phyloP scores from a whole-genome alignment of 2,888 invertebrate genomes.

The Thereva nobilitata region DNA sequence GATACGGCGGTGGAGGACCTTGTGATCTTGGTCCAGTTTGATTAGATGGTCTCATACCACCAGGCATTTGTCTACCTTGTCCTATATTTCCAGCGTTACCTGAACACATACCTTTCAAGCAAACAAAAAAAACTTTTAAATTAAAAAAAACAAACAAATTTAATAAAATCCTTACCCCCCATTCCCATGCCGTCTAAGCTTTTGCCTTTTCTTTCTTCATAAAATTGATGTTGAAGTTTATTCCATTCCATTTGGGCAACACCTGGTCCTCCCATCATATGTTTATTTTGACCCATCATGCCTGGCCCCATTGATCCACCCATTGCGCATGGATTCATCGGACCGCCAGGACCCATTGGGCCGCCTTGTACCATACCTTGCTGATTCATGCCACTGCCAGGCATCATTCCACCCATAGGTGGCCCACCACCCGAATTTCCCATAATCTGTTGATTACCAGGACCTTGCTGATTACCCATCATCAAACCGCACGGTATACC shows the following conservation, averaged over 20 bases:
- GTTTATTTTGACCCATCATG: conserved; percentile 42
- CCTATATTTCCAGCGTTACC: conserved; percentile 5
- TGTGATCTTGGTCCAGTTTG: conserved; percentile 61
- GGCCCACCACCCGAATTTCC: conserved; percentile 37
- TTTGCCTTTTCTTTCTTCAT: conserved; percentile 67
- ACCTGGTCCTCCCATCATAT: conserved; percentile 45
- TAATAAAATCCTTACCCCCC: conserved; percentile 22
- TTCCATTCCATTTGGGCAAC: conserved; percentile 86
- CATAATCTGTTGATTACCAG: conserved; percentile 39
- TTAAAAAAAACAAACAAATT: background rate
- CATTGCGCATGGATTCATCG: conserved; percentile 36
- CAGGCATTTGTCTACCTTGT: conserved; percentile 40
- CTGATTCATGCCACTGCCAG: conserved; percentile 8
- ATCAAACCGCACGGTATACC: conserved; percentile 36
- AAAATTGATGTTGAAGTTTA: conserved; percentile 85
- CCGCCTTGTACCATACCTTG: conserved; percentile 38
- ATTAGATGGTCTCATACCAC: conserved; percentile 41
- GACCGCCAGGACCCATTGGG: conserved; percentile 38
- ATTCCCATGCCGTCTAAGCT: conserved; percentile 37
- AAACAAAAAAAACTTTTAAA: background rate
- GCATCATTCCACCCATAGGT: conserved; percentile 5
- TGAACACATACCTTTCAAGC: conserved; percentile 19
- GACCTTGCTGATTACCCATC: conserved; percentile 17
- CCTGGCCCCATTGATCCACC: conserved; percentile 33
- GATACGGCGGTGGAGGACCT: conserved; percentile 79